Evolutionary conservation across 2,888 invertebrate genomes (phyloP), one percentile per base, ranked within the genome.

Genomic region (Amphipyra tragopoginis): DNA sequence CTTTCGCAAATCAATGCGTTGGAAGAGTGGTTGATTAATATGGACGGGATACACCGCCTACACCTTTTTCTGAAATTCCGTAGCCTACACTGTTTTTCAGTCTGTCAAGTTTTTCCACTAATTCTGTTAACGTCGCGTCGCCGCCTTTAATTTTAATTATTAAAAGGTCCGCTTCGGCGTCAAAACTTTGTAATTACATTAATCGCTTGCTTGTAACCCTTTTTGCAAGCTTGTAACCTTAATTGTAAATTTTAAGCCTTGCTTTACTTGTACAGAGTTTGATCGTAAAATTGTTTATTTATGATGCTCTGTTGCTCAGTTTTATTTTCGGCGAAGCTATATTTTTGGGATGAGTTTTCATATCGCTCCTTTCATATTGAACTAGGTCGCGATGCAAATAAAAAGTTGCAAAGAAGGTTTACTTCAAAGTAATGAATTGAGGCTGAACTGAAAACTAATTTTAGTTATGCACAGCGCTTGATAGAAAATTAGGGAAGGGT

Each of bases 161-260:
- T 57, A 77, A 76, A 72, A 55, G 55, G 42, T 55, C 55, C 39
- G 56, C 52, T 47, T 55, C 15, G 40, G 33, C 53, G 52, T 57
- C 57, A 49, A 59, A 75, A 79, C 59, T 79, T 75, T 72, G 52
- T 78, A 63, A 75, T 78, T 58, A 63, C 63, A 48, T 70, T 70
- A 70, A 75, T 70, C 70, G 47, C 14, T 58, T 58, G 50, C 57
- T 72, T 57, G 48, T 75, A 62, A 45, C 57, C 54, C 38, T 59
- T 63, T 63, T 51, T 53, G 48, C 48, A 21, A 68, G 47, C 51
- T 57, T 47, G 21, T 21, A 21, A 21, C 21, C 21, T 54, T 58
- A 47, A 65, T 60, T 45, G 54, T 62, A 42, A 52, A 65, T 65
- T 52, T 60, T 55, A 45, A 47, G 36, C 15, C 43, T 36, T 48